Evolutionary conservation across 2,888 invertebrate genomes (phyloP).

Genomic region (Acronicta psi): DNA sequence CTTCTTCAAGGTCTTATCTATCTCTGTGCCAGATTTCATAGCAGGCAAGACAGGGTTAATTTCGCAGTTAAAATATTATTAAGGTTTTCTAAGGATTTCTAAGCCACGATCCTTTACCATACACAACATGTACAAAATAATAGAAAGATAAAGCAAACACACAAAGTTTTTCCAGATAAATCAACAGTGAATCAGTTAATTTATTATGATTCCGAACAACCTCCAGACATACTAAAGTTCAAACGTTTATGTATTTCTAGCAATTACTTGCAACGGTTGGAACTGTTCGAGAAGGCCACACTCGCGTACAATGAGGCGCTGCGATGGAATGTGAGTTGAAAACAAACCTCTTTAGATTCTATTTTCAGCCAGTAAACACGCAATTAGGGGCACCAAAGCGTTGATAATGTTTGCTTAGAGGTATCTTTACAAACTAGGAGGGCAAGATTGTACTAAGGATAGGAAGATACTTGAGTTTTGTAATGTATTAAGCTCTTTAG

Average conservation of each 20-base stretch:
- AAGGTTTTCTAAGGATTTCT: too few species aligned
- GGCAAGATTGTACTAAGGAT: slow-evolving; percentile 7
- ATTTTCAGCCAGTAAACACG: slow-evolving; percentile 66
- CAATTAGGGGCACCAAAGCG: slow-evolving; percentile 64
- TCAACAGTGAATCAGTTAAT: neutral
- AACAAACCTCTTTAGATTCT: slow-evolving; percentile 64
- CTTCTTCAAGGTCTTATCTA: too few species aligned
- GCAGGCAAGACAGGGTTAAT: too few species aligned
- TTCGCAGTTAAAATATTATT: too few species aligned
- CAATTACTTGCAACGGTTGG: slow-evolving; percentile 83
- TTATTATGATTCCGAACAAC: slow-evolving; percentile 21
- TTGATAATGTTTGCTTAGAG: slow-evolving; percentile 64
- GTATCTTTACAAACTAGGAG: slow-evolving; percentile 37
- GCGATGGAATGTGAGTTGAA: slow-evolving; percentile 81
- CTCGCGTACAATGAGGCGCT: slow-evolving; percentile 83
- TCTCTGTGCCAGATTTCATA: too few species aligned
- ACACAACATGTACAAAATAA: too few species aligned
- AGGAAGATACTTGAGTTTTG: too few species aligned
- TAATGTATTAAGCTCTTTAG: too few species aligned
- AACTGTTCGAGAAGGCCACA: slow-evolving; percentile 83
- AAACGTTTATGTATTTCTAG: slow-evolving; percentile 63
- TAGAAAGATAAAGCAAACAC: neutral
- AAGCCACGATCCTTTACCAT: too few species aligned
- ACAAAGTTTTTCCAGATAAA: neutral
- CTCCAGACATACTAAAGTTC: neutral